Evolutionary conservation across 1,140 invertebrate species (phyloP).

Genomic region (Hypothenemus hampei): DNA sequence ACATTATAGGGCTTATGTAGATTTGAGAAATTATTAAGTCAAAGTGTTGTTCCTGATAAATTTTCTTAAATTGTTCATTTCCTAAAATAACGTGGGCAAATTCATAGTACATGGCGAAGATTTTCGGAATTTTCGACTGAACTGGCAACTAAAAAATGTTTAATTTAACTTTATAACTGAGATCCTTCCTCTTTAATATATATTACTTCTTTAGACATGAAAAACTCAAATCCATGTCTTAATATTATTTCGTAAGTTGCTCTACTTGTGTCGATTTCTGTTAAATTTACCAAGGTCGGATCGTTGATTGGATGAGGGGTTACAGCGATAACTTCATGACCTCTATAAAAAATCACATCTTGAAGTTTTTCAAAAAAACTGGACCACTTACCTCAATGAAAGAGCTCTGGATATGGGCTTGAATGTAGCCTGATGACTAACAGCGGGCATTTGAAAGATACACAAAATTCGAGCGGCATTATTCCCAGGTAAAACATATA

Average conservation of each 20-base stretch:
- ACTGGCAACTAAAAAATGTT: slow-evolving; percentile 12
- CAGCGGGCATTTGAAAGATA: slow-evolving; percentile 38
- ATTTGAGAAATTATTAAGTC: slow-evolving; percentile 30
- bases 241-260: slow-evolving; percentile 19
- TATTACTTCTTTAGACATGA: slow-evolving; percentile 28
- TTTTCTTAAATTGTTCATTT: slow-evolving; percentile 25
- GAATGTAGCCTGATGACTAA: slow-evolving; percentile 49
- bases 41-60: slow-evolving; percentile 28
- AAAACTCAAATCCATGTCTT: slow-evolving; percentile 29
- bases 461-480: slow-evolving; percentile 22
- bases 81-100: slow-evolving; percentile 24
- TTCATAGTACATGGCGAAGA: slow-evolving; percentile 29
- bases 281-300: slow-evolving; percentile 33
- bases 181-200: background rate
- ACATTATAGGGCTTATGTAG: slow-evolving; percentile 29
- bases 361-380: background rate
- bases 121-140: slow-evolving; percentile 26
- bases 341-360: slow-evolving; percentile 29
- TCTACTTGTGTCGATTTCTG: slow-evolving; percentile 36
- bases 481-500: too few relatives aligned
- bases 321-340: slow-evolving; percentile 44
- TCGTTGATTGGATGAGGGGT: slow-evolving; percentile 42
- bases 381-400: slow-evolving; percentile 24
- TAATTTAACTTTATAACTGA: too few relatives aligned
- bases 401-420: slow-evolving; percentile 40